These are phyloP conservation scores for Sphaerophoria taeniata DNA, from an alignment of 2,888 invertebrate species.

Conservation along the genomic window DNA sequence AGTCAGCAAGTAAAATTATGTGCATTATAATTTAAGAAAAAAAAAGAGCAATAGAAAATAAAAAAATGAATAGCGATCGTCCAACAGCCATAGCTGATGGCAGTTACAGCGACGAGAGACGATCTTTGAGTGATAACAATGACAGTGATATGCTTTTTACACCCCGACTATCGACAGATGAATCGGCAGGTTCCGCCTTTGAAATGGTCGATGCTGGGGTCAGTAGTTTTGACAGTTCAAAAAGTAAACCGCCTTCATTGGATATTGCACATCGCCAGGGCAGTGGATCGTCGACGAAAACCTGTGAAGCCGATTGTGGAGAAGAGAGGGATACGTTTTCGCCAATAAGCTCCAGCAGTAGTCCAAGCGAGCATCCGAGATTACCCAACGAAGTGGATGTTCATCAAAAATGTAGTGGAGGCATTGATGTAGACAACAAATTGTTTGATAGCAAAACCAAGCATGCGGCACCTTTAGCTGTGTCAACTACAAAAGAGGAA, in stretches of 20 bases:
- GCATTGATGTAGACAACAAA: conserved; percentile 57
- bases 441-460: conserved; percentile 59
- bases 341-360: conserved; percentile 79
- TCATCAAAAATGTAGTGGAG: conserved; percentile 68
- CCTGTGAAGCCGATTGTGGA: conserved; percentile 81
- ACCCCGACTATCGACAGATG: conserved; percentile 48
- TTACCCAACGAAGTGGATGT: conserved; percentile 42
- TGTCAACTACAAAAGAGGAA: conserved; percentile 84
- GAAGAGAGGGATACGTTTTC: conserved; percentile 82
- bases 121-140: conserved; percentile 44
- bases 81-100: conserved; percentile 45
- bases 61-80: conserved; percentile 62
- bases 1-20: conserved; percentile 42
- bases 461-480: conserved; percentile 65
- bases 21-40: conserved; percentile 26
- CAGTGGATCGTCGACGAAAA: conserved; percentile 79
- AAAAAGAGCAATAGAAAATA: no score
- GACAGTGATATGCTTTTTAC: conserved; percentile 41
- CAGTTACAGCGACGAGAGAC: no score
- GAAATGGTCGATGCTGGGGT: conserved; percentile 52
- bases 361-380: conserved; percentile 75
- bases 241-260: conserved; percentile 67
- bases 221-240: conserved; percentile 42
- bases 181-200: conserved; percentile 60
- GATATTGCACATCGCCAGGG: conserved; percentile 76